A percentile compares a stretch with the other conserved stretches of the same genome.
Conservation (phyloP, 2,888 invertebrate genomes). For the Xestia xanthographa region DNA sequence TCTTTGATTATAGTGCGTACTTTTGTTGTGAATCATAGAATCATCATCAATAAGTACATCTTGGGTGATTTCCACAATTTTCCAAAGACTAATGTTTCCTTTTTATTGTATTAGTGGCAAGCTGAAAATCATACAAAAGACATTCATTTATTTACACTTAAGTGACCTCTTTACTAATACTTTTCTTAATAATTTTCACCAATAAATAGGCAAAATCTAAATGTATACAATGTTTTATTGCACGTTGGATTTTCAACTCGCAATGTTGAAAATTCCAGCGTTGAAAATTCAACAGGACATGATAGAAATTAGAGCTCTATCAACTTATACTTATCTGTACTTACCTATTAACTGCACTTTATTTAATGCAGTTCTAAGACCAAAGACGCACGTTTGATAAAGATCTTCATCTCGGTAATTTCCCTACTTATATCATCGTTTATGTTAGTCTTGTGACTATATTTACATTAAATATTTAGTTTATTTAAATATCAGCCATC, state of each 20-base stretch:
- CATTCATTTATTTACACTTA: no score
- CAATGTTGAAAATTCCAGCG: no score
- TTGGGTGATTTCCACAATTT: no score
- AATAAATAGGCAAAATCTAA: neutral
- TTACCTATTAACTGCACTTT: neutral
- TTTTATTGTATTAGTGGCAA: no score
- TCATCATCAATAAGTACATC: no score
- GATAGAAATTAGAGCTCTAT: neutral
- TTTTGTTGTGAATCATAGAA: no score
- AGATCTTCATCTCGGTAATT: neutral
- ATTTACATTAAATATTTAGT: slow-evolving; percentile 6
- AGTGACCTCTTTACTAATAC: no score
- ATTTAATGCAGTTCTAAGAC: neutral
- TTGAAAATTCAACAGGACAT: no score
- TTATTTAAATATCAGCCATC: slow-evolving; percentile 16
- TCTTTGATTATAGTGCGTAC: neutral
- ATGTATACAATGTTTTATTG: neutral
- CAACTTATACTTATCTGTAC: neutral
- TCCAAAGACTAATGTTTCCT: no score
- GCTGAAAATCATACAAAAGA: no score
- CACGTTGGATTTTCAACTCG: neutral
- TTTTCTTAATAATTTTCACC: no score
- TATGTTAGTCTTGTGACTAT: slow-evolving; percentile 4
- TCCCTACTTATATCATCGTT: slow-evolving; percentile 9
- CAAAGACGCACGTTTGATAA: neutral